Conservation (phyloP, 1,140 invertebrate genomes). For the Monochamus saltuarius region DNA sequence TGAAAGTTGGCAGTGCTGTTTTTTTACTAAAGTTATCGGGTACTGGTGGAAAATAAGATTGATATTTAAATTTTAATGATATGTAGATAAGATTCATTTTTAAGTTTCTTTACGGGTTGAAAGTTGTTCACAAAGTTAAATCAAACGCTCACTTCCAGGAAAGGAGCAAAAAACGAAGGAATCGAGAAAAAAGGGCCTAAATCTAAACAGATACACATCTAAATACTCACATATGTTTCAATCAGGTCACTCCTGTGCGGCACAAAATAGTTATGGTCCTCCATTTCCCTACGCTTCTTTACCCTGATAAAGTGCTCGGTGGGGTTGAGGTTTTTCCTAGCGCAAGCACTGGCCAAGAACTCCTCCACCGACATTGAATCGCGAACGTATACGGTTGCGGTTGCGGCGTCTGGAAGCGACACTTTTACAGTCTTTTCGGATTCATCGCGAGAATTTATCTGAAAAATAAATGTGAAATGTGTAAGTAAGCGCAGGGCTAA, state of each 20-base stretch:
- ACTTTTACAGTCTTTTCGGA: conserved; percentile 85
- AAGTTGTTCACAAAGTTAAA: too few relatives aligned
- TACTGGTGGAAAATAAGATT: too few relatives aligned
- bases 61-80: too few relatives aligned
- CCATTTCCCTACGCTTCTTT: conserved; percentile 91
- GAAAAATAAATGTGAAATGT: conserved; percentile 27
- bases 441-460: conserved; percentile 80
- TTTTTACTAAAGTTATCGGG: too few relatives aligned
- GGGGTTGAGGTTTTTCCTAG: conserved; percentile 84
- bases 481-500: too few relatives aligned
- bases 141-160: background rate
- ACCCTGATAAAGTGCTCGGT: conserved; percentile 95
- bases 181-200: background rate
- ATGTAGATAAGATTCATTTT: too few relatives aligned
- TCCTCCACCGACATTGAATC: conserved; percentile 94
- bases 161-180: background rate
- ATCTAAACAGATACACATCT: too few relatives aligned
- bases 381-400: conserved; percentile 80
- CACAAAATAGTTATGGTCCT: conserved; percentile 94
- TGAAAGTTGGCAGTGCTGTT: too few relatives aligned
- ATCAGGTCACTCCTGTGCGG: conserved; percentile 89
- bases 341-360: conserved; percentile 88
- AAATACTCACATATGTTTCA: conserved; percentile 91
- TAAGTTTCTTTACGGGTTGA: too few relatives aligned
- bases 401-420: conserved; percentile 77